phyloP scores from a whole-genome alignment of 2,888 invertebrate genomes.

The Noctua fimbriata region DNA sequence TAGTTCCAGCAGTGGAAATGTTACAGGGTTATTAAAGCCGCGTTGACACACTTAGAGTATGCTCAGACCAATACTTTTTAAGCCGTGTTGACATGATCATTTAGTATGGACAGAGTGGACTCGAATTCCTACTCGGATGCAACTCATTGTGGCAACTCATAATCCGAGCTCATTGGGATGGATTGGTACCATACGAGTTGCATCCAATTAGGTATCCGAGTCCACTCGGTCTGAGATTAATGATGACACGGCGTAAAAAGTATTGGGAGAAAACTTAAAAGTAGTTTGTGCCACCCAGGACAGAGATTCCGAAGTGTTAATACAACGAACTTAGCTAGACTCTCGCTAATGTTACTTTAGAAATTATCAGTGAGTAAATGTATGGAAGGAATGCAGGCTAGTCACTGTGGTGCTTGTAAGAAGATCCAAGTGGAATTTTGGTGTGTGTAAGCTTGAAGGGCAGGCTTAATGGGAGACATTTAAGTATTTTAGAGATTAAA shows the following conservation, averaged over 20 bases:
- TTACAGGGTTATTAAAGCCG: not conserved
- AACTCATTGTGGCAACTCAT: too few species aligned
- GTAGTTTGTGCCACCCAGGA: not conserved
- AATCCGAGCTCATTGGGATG: too few species aligned
- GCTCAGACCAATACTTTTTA: too few species aligned
- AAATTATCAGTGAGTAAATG: not conserved
- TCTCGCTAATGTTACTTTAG: not conserved
- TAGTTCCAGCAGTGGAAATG: not conserved
- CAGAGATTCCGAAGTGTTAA: not conserved
- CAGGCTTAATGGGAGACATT: not conserved
- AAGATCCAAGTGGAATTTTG: not conserved
- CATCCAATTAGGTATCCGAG: too few species aligned
- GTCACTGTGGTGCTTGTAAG: not conserved
- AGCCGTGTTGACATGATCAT: too few species aligned
- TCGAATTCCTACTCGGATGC: too few species aligned
- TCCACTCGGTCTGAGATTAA: too few species aligned
- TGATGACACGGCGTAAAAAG: not conserved
- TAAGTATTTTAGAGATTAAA: not conserved
- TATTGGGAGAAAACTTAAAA: not conserved
- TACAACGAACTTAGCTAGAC: not conserved
- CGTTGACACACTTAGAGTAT: too few species aligned
- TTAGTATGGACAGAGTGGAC: too few species aligned
- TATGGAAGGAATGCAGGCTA: not conserved
- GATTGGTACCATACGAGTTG: too few species aligned
- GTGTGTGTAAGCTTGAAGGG: not conserved